Conservation (phyloP, 2,888 invertebrate genomes). For the Philhelius pedissequus region DNA sequence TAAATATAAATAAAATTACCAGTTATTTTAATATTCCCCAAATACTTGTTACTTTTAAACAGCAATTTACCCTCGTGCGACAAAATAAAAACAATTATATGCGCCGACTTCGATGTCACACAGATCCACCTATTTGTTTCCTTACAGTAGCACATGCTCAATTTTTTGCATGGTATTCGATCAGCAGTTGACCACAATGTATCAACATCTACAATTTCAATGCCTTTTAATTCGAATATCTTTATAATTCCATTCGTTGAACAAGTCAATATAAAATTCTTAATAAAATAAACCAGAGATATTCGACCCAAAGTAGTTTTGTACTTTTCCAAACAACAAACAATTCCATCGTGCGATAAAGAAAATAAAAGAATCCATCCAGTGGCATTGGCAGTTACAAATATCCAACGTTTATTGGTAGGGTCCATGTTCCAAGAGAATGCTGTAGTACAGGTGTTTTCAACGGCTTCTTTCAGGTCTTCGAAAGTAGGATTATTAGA, state of each 20-base stretch:
- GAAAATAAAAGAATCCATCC: constrained; percentile 72
- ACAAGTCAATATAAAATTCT: constrained; percentile 72
- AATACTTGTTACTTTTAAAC: constrained; percentile 69
- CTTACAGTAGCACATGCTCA: constrained; percentile 67
- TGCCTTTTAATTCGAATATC: constrained; percentile 69
- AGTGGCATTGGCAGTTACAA: constrained; percentile 73
- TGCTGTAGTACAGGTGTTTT: constrained; percentile 73
- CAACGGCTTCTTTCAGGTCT: constrained; percentile 69
- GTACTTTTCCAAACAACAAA: constrained; percentile 54
- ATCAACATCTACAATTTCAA: constrained; percentile 64
- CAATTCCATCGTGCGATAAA: constrained; percentile 24
- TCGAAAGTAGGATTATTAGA: constrained; percentile 65
- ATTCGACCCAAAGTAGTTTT: constrained; percentile 72
- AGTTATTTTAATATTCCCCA: constrained; percentile 74
- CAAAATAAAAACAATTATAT: constrained; percentile 73
- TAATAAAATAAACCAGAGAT: constrained; percentile 67
- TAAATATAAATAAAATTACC: constrained; percentile 58
- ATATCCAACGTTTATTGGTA: constrained; percentile 6
- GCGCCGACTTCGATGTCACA: constrained; percentile 73
- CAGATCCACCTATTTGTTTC: constrained; percentile 70
- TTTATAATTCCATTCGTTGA: constrained; percentile 72
- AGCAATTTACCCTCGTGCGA: constrained; percentile 34
- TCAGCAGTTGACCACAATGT: constrained; percentile 74
- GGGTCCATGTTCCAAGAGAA: constrained; percentile 70
- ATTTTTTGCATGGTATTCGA: constrained; percentile 72